Percentiles rank a stretch among this genome's conserved stretches.
Evolutionary conservation across 2,888 invertebrate species (phyloP).

Genomic region (Unio delphinus): DNA sequence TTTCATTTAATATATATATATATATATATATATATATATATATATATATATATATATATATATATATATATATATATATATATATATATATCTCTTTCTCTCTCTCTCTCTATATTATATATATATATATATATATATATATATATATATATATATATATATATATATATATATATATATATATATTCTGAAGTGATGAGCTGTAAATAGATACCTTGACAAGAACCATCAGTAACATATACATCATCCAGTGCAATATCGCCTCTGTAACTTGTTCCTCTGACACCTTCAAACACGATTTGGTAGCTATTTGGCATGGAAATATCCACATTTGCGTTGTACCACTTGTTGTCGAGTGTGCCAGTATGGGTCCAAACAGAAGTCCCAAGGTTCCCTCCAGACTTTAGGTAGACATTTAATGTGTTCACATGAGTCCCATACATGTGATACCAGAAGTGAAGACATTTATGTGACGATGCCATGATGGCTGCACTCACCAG

Average conservation of each 20-base stretch:
- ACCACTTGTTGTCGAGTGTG: conserved; percentile 57
- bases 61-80: too few relatives aligned
- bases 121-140: not conserved
- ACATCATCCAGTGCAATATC: conserved; percentile 64
- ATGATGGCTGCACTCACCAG: conserved; percentile 38
- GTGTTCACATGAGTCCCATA: conserved; percentile 59
- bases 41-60: too few relatives aligned
- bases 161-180: too few relatives aligned
- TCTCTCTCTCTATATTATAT: too few relatives aligned
- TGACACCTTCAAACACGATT: conserved; percentile 61
- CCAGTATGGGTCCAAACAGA: conserved; percentile 56
- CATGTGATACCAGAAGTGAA: conserved; percentile 68
- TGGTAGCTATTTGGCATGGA: conserved; percentile 34
- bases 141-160: too few relatives aligned
- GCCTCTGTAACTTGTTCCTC: conserved; percentile 52
- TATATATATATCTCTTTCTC: not conserved
- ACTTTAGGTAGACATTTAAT: conserved; percentile 52
- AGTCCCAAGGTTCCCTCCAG: conserved; percentile 28
- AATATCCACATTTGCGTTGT: conserved; percentile 46
- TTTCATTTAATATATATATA: too few relatives aligned
- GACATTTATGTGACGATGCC: conserved; percentile 38
- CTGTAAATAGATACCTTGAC: conserved; percentile 28
- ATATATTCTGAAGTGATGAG: not conserved
- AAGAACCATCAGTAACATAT: conserved; percentile 42
- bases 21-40: too few relatives aligned